Evolutionary conservation across 2,888 invertebrate species (phyloP).

Genomic region (Galeruca laticollis): DNA sequence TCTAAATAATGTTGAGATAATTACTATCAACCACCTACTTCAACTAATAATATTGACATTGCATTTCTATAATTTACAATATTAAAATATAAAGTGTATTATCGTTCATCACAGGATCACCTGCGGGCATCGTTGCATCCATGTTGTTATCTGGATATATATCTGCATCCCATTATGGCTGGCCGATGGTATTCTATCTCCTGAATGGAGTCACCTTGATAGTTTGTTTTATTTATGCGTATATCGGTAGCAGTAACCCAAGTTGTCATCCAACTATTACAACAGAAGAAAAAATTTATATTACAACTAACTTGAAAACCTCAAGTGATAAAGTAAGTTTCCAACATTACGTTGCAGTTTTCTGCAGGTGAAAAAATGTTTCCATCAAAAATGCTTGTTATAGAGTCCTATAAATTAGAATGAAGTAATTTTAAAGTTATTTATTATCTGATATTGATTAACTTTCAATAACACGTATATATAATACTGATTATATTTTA

Average conservation of each 20-base stretch:
- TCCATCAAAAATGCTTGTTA: no score
- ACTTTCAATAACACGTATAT: no score
- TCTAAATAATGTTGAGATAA: no score
- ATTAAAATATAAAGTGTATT: no score
- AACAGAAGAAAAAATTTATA: constrained; percentile 74
- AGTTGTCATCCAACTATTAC: constrained; percentile 72
- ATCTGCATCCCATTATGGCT: constrained; percentile 76
- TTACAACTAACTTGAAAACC: constrained; percentile 66
- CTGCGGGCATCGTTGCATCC: constrained; percentile 84
- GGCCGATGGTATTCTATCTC: constrained; percentile 83
- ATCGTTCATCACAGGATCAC: constrained; percentile 44
- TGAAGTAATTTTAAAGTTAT: no score
- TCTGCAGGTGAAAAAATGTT: no score
- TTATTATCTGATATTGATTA: no score
- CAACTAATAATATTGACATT: no score
- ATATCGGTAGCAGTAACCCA: constrained; percentile 77
- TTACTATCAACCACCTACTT: no score
- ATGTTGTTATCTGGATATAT: constrained; percentile 81
- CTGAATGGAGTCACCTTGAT: constrained; percentile 74
- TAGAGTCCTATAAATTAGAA: no score
- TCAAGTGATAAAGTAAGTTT: constrained; percentile 18
- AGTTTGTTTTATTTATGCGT: constrained; percentile 73
- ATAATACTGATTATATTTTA: constrained; percentile 10
- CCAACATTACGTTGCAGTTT: no score
- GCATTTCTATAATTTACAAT: no score